Evolutionary conservation across 2,888 invertebrate species (phyloP).

Genomic region (Drosophila suboccidentalis): DNA sequence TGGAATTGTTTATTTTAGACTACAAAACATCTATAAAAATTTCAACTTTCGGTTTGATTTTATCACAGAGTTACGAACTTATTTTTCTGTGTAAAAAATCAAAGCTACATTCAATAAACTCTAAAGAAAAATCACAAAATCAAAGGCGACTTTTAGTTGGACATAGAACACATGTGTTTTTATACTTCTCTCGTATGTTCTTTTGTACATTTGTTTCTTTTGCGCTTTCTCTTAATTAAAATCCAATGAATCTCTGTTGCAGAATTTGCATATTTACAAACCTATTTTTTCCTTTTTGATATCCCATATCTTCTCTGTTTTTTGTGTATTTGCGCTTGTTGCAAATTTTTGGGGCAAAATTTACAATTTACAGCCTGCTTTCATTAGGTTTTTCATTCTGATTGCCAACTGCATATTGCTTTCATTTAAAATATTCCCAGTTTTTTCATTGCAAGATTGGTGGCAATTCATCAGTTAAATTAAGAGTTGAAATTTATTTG

Average conservation of each 20-base stretch:
- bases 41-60: too few species aligned
- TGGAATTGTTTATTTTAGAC: too few species aligned
- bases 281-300: neutral
- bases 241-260: constrained; percentile 65
- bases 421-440: neutral
- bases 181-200: constrained; percentile 1
- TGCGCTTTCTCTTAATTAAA: constrained; percentile 67
- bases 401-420: neutral
- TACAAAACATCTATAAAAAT: too few species aligned
- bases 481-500: neutral
- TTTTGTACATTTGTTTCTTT: neutral
- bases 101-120: constrained; percentile 45
- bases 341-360: constrained; percentile 11
- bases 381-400: constrained; percentile 31
- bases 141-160: constrained; percentile 17
- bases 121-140: constrained; percentile 37
- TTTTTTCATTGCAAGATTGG: constrained; percentile 6
- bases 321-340: constrained; percentile 14
- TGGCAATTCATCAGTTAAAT: constrained; percentile 9
- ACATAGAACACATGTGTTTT: constrained; percentile 15
- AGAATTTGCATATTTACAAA: constrained; percentile 57
- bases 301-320: constrained; percentile 9
- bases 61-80: too few species aligned
- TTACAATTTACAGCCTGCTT: constrained; percentile 22
- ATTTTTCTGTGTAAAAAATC: constrained; percentile 6